Evolutionary conservation across 2,113 vertebrate genomes (phyloP).

Genomic region (Otocyon megalotis): DNA sequence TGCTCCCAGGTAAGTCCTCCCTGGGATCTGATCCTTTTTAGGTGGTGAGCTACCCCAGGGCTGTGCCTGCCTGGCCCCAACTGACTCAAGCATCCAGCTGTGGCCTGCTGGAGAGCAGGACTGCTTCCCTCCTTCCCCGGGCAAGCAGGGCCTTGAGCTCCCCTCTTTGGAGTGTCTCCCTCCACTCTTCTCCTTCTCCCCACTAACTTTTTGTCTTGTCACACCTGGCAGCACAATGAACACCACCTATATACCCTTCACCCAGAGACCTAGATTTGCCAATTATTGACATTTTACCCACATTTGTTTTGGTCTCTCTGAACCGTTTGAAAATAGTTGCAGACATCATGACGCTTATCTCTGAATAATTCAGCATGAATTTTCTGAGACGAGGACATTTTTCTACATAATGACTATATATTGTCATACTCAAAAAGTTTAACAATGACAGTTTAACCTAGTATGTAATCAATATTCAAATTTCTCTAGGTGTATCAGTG

Average conservation of each 20-base stretch:
- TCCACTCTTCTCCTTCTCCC: neutral
- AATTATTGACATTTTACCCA: constrained; percentile 2
- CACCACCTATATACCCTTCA: neutral
- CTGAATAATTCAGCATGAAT: neutral
- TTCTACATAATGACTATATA: neutral
- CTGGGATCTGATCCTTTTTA: neutral
- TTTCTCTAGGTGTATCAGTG: neutral
- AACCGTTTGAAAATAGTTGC: constrained; percentile 7
- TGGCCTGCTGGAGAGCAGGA: neutral
- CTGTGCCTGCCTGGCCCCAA: neutral
- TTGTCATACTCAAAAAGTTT: neutral
- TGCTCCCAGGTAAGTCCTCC: neutral
- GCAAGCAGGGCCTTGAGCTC: neutral
- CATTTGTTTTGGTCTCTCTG: neutral
- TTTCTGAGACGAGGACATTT: neutral
- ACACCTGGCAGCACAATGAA: neutral
- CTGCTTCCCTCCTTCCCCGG: neutral
- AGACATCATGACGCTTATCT: neutral
- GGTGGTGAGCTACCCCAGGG: neutral
- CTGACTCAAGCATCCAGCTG: neutral
- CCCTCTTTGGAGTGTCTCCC: neutral
- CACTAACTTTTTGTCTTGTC: neutral
- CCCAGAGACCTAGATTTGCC: neutral
- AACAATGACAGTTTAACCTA: neutral
- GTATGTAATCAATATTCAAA: neutral